phyloP scores from a whole-genome alignment of 2,888 invertebrate genomes.

The Epinotia nisella region DNA sequence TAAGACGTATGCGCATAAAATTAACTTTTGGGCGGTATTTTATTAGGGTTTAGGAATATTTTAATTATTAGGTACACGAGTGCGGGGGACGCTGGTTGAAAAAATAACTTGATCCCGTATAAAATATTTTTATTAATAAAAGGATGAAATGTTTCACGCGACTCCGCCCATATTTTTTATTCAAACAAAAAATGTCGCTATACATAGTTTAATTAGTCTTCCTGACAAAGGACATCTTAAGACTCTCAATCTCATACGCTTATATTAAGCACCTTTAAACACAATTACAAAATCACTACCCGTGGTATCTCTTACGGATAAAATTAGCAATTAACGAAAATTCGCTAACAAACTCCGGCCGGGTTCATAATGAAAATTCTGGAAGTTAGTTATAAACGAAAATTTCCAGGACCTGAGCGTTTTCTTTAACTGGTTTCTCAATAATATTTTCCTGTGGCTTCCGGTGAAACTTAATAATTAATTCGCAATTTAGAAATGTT shows the following conservation, averaged over 20 bases:
- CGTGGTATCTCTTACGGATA: slow-evolving; percentile 3
- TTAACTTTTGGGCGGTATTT: slow-evolving; percentile 3
- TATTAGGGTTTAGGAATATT: slow-evolving; percentile 20
- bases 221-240: background rate
- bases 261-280: slow-evolving; percentile 21
- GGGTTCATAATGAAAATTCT: slow-evolving; percentile 23
- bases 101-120: background rate
- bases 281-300: slow-evolving; percentile 19
- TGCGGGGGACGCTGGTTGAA: background rate
- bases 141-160: background rate
- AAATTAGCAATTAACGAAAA: slow-evolving; percentile 19
- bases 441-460: background rate
- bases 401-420: slow-evolving; percentile 2
- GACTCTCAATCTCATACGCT: background rate
- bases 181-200: too few relatives aligned
- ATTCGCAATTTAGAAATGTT: slow-evolving; percentile 1
- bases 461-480: slow-evolving; percentile 6
- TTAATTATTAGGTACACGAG: slow-evolving; percentile 1
- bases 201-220: too few relatives aligned
- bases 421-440: slow-evolving; percentile 15
- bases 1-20: background rate
- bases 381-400: slow-evolving; percentile 19
- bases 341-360: background rate
- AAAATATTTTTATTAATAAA: background rate
- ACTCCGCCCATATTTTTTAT: too few relatives aligned